These are phyloP conservation scores for Mythimna vitellina DNA, from an alignment of 2,888 invertebrate species.

Conservation along the genomic window DNA sequence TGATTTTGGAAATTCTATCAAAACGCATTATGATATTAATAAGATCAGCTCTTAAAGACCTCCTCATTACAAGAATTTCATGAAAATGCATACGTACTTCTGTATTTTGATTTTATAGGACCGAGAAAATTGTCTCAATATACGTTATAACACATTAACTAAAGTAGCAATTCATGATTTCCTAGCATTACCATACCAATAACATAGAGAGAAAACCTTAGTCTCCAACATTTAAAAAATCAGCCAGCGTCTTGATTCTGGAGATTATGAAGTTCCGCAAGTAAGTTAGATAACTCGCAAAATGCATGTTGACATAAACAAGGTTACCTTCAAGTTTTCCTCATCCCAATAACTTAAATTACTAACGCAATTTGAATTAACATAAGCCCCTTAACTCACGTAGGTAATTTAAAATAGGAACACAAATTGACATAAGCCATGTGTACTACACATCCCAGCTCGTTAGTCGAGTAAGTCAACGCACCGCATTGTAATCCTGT, in stretches of 20 bases:
- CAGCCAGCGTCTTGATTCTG: not conserved
- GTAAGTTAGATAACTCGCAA: too few species aligned
- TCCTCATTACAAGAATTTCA: not conserved
- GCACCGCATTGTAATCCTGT: constrained; percentile 79
- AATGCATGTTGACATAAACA: not conserved
- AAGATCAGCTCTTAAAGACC: not conserved
- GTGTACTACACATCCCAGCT: constrained; percentile 39
- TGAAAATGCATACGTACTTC: not conserved
- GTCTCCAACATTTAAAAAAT: not conserved
- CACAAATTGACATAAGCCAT: constrained; percentile 15
- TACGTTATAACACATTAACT: not conserved
- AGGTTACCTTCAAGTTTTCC: not conserved
- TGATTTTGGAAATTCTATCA: not conserved
- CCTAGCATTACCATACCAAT: too few species aligned
- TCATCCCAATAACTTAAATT: not conserved
- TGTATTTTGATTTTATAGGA: not conserved
- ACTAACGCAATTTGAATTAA: too few species aligned
- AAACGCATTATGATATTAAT: not conserved
- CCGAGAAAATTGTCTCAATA: not conserved
- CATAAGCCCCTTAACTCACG: too few species aligned
- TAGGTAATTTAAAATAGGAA: not conserved
- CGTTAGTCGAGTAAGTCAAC: constrained; percentile 73
- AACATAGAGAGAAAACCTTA: too few species aligned
- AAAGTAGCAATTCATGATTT: not conserved
- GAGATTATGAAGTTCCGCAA: not conserved